These are phyloP conservation scores for Troides oblongomaculatus DNA, from an alignment of 2,888 invertebrate species.

Conservation along the genomic window DNA sequence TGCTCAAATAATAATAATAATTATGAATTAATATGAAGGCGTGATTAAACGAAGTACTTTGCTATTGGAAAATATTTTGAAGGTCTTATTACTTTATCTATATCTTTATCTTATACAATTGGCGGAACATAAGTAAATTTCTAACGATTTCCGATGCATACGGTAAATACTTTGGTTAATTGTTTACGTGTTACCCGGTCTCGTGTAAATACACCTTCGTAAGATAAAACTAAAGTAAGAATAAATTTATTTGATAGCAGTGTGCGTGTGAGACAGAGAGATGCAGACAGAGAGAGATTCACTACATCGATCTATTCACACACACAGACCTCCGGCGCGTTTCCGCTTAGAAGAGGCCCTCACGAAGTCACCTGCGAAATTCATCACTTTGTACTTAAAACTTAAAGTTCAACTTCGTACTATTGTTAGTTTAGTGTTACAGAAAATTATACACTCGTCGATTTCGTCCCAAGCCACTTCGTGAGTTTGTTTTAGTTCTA, in stretches of 20 bases:
- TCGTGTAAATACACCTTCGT: slow-evolving; percentile 27
- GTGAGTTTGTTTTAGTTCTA: slow-evolving; percentile 62
- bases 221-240: slow-evolving; percentile 26
- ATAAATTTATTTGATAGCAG: slow-evolving; percentile 39
- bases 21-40: slow-evolving; percentile 18
- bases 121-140: background rate
- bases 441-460: slow-evolving; percentile 32
- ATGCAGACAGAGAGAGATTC: slow-evolving; percentile 70
- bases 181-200: background rate
- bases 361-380: slow-evolving; percentile 80
- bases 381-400: slow-evolving; percentile 53
- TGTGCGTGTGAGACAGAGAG: slow-evolving; percentile 73
- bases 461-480: slow-evolving; percentile 69
- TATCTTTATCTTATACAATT: background rate
- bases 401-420: slow-evolving; percentile 46
- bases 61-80: background rate
- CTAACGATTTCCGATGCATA: background rate
- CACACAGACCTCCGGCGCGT: slow-evolving; percentile 72
- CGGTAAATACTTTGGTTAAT: background rate
- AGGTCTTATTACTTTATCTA: background rate
- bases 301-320: slow-evolving; percentile 78
- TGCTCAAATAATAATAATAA: slow-evolving; percentile 19
- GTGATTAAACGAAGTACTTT: slow-evolving; percentile 18
- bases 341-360: slow-evolving; percentile 69
- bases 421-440: slow-evolving; percentile 52